Conservation (phyloP, 1,140 invertebrate genomes). For the Lanistes nyassanus region DNA sequence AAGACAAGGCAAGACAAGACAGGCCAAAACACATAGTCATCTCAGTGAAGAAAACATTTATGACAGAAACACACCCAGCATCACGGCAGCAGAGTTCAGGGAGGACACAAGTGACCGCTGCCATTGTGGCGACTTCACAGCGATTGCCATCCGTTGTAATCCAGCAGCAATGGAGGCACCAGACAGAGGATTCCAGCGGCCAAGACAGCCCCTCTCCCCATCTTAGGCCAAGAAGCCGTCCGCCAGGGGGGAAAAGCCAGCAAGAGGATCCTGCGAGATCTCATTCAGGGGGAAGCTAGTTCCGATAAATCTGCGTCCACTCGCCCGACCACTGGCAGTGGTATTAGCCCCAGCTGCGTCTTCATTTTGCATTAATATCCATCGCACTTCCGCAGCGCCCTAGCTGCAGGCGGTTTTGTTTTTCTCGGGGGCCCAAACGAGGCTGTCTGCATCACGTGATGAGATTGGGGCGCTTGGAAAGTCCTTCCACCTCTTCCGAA, state of each 20-base stretch:
- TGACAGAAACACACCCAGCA: no score
- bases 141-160: neutral
- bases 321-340: neutral
- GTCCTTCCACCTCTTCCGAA: no score
- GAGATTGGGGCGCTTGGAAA: no score
- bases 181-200: neutral
- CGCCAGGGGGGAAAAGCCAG: neutral
- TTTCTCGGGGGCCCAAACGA: neutral
- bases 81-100: no score
- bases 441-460: no score
- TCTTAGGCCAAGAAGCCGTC: neutral
- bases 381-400: slow-evolving; percentile 1
- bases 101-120: no score
- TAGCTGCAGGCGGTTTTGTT: neutral
- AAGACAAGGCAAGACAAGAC: no score
- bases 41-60: no score
- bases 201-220: slow-evolving; percentile 5
- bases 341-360: slow-evolving; percentile 22
- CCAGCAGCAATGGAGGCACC: neutral
- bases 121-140: no score
- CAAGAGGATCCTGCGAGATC: slow-evolving; percentile 10
- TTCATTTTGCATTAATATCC: slow-evolving; percentile 19
- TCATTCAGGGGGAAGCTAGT: neutral
- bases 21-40: no score
- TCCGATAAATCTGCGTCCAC: slow-evolving; percentile 22